phyloP scores from a whole-genome alignment of 2,113 vertebrate species.

The Genyomyrus donnyi region DNA sequence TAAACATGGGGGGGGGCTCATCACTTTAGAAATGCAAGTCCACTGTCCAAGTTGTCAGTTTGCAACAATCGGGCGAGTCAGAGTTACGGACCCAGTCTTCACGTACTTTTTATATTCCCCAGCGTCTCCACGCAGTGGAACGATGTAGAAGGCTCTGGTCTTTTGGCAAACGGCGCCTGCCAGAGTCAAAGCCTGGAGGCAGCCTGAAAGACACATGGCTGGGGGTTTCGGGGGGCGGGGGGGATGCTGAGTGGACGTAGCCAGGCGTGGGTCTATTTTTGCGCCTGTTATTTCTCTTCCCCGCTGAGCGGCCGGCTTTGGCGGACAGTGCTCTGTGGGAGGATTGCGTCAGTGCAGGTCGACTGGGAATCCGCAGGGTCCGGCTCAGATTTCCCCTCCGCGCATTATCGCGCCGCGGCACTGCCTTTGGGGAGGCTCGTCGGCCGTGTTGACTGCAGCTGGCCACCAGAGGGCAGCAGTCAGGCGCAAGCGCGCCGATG shows the following conservation, averaged over 20 bases:
- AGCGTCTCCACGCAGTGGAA: background rate
- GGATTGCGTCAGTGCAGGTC: slow-evolving; percentile 4
- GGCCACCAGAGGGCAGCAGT: background rate
- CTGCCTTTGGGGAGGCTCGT: background rate
- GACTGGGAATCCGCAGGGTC: background rate
- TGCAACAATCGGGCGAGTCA: background rate
- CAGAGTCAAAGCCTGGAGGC: slow-evolving; percentile 8
- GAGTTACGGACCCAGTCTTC: background rate
- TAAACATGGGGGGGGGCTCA: background rate
- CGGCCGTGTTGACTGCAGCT: background rate
- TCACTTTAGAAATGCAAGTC: background rate
- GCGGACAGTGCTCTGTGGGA: background rate
- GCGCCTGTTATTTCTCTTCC: background rate
- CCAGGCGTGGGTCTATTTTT: background rate
- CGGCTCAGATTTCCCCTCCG: background rate
- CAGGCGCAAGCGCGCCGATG: background rate
- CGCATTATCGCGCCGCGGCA: background rate
- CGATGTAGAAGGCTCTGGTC: slow-evolving; percentile 8
- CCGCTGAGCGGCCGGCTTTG: background rate
- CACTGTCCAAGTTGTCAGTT: background rate
- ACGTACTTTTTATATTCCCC: background rate
- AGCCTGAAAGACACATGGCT: background rate
- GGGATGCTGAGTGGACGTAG: background rate
- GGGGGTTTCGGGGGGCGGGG: background rate
- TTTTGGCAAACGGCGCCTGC: background rate